phyloP scores from a whole-genome alignment of 2,888 invertebrate genomes.

The Eristalis pertinax region DNA sequence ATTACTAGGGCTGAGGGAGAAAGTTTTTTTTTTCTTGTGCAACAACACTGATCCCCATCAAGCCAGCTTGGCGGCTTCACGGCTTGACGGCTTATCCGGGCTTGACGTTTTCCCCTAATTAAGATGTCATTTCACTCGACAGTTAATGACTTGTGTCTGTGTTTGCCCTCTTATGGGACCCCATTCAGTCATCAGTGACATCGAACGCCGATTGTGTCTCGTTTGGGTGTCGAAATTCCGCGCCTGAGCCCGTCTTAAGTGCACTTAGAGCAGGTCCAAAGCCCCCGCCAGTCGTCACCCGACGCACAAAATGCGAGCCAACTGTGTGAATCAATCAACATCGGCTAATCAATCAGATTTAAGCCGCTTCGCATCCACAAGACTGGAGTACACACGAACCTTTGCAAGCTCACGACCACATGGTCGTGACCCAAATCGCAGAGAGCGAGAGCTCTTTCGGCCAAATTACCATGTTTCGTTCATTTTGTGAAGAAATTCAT shows the following conservation, averaged over 20 bases:
- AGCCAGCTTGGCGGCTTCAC: not conserved
- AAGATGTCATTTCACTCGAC: not conserved
- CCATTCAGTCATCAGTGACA: conserved; percentile 2
- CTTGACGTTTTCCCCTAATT: conserved; percentile 11
- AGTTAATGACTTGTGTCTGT: not conserved
- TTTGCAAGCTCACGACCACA: not conserved
- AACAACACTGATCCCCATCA: not conserved
- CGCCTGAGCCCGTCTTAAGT: not conserved
- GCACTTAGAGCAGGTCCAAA: not conserved
- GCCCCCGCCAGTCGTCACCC: not conserved
- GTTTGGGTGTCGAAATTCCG: conserved; percentile 11
- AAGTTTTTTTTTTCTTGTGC: not conserved
- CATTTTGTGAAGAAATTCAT: conserved; percentile 46
- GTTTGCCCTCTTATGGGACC: not conserved
- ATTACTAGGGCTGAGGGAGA: not conserved
- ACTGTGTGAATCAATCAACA: no score
- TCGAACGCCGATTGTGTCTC: not conserved
- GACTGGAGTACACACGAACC: conserved; percentile 17
- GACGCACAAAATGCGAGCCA: no score
- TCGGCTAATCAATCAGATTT: not conserved
- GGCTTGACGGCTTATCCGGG: not conserved
- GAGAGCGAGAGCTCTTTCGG: conserved; percentile 17
- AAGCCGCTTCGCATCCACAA: not conserved
- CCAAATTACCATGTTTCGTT: conserved; percentile 48
- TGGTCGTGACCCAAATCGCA: conserved; percentile 56